These are phyloP conservation scores for Oceanodroma leucorhoa DNA, from an alignment of 2,797 vertebrate species.

Conservation along the genomic window DNA sequence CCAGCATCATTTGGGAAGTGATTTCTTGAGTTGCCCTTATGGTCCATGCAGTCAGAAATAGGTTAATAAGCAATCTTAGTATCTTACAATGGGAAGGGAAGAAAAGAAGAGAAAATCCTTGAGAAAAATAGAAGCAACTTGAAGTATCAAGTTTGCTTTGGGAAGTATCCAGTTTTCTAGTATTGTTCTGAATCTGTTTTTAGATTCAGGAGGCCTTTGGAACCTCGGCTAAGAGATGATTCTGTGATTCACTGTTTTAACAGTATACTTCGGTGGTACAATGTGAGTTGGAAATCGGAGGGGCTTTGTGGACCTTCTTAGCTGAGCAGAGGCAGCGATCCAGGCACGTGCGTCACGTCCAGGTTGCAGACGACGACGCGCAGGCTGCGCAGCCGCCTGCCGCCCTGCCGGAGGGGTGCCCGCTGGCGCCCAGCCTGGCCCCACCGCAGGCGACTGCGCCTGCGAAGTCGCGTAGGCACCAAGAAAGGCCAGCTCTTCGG, in stretches of 20 bases:
- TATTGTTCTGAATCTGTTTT: neutral
- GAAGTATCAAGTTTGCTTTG: neutral
- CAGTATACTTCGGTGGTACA: neutral
- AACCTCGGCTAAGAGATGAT: neutral
- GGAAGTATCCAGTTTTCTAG: neutral
- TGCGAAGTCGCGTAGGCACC: accelerated
- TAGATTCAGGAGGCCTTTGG: neutral
- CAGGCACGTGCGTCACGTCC: accelerated
- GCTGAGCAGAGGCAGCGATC: neutral
- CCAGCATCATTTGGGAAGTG: neutral
- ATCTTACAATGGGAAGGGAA: neutral
- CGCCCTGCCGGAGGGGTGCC: accelerated
- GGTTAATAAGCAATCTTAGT: neutral
- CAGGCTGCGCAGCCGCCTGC: accelerated
- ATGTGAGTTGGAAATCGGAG: neutral
- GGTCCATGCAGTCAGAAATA: neutral
- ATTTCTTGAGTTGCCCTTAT: neutral
- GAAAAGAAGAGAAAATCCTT: neutral
- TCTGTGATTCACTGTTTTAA: neutral
- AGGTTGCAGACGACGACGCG: accelerated
- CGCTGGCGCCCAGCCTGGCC: neutral
- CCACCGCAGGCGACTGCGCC: neutral
- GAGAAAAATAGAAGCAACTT: neutral
- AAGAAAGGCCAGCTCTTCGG: neutral
- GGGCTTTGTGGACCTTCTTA: neutral